These are phyloP conservation scores for Prunella strophiata DNA, from an alignment of 2,797 vertebrate species.

Conservation along the genomic window DNA sequence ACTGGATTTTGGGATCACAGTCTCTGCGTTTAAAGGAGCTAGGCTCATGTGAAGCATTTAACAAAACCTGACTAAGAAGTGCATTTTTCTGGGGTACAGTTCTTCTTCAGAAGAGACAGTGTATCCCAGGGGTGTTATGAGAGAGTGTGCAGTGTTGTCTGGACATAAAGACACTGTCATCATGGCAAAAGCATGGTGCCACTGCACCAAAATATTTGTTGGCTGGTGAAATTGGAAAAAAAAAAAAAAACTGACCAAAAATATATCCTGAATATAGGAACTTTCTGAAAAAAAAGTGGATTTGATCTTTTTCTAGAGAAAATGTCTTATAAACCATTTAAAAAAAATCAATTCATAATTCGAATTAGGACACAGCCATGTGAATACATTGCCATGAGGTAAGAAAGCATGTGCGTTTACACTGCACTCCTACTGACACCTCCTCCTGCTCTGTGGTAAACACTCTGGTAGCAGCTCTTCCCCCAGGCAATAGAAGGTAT, in stretches of 20 bases:
- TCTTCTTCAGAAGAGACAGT: not conserved
- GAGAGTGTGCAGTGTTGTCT: not conserved
- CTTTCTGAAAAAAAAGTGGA: not conserved
- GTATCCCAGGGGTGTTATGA: not conserved
- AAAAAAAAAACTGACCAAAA: not conserved
- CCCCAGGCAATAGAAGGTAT: not conserved
- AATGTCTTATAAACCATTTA: not conserved
- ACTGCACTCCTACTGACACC: not conserved
- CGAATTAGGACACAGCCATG: not conserved
- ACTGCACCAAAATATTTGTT: not conserved
- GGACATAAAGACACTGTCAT: not conserved
- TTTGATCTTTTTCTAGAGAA: not conserved
- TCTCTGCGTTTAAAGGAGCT: not conserved
- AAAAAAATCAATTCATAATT: not conserved
- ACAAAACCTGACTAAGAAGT: not conserved
- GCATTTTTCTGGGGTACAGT: not conserved
- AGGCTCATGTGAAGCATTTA: not conserved
- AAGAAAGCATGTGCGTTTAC: not conserved
- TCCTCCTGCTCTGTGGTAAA: not conserved
- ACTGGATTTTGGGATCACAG: not conserved
- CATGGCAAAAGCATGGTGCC: fast-evolving
- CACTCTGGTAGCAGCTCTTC: not conserved
- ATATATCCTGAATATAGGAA: not conserved
- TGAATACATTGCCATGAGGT: not conserved
- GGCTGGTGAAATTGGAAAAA: not conserved